Evolutionary conservation across 2,888 invertebrate species (phyloP), one percentile per base, ranked within the genome.

Genomic region (Lysandra bellargus): DNA sequence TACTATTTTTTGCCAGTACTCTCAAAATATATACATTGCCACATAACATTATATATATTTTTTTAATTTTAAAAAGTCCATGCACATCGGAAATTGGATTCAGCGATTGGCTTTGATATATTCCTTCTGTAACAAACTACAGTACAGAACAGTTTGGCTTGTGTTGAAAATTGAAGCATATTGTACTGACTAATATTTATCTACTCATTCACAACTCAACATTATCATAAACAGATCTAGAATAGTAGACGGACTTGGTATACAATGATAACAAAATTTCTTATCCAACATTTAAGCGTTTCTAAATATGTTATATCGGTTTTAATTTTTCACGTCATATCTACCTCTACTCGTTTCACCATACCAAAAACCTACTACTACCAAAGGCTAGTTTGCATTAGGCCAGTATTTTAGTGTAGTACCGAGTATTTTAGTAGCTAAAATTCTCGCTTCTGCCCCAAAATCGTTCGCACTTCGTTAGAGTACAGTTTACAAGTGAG

Each of bases 111-210:
- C 9, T 30, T 30, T 64, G 23, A 30, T 30, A 49, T 76, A 76
- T 76, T 33, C 76, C 76, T 76, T 76, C 76, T 76, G 1, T 33
- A 57, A 57, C 76, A 33, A 57, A 57, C 33, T 37, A 69, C 33
- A 69, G 69, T 69, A 69, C 76, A 30, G 57, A 57, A 76, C 23
- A 76, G 76, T 76, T 76, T 76, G 53, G 76, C 76, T 76, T 76
- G 76, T 53, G 76, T 76, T 76, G 53, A 49, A 75, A 53, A 53
- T 76, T 76, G 57, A 75, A 75, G 53, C 76, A 76, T 76, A 76
- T 57, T 76, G 57, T 57, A 53, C 57, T 76, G 76, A 76, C 53
- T 57, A 75, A 75, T 75, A 75, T 75, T 49, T 57, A 57, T 76
- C 76, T 76, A 76, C 57, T 76, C 76, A 76, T 76, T 76, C 53